A percentile compares a stretch with the other conserved stretches of the same genome.
These are phyloP conservation scores for Acipenser transmontanus DNA, from an alignment of 2,797 vertebrate genomes.

Conservation along the genomic window DNA sequence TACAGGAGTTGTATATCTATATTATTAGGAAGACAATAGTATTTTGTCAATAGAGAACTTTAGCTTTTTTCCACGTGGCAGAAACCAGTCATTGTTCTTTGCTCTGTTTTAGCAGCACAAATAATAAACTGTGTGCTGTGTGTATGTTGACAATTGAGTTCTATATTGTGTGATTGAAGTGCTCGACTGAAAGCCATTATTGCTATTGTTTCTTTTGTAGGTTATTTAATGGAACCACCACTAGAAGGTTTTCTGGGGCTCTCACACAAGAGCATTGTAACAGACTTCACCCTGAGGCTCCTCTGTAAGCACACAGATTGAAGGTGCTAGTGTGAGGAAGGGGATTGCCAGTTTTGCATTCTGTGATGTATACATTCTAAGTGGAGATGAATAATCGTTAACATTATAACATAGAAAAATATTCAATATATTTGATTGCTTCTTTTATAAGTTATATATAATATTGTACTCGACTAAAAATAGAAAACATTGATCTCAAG, in stretches of 20 bases:
- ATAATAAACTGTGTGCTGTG: neutral
- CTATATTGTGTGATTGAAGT: constrained; percentile 3
- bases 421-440: too few relatives aligned
- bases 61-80: neutral
- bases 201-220: constrained; percentile 30
- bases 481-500: too few relatives aligned
- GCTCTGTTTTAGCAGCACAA: neutral
- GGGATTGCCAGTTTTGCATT: neutral
- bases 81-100: neutral
- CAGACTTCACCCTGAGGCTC: constrained; percentile 31
- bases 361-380: too few relatives aligned
- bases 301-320: neutral
- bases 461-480: too few relatives aligned
- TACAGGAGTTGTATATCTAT: too few relatives aligned
- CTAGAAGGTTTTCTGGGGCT: constrained; percentile 20
- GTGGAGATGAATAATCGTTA: too few relatives aligned
- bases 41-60: too few relatives aligned
- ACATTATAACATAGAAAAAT: too few relatives aligned
- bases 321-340: neutral
- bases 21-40: too few relatives aligned
- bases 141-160: constrained; percentile 26
- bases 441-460: too few relatives aligned
- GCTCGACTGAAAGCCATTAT: constrained; percentile 23
- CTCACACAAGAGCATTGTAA: constrained; percentile 36
- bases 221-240: neutral